Conservation (phyloP, 2,113 vertebrate genomes). For the Psammodynastes pulverulentus region DNA sequence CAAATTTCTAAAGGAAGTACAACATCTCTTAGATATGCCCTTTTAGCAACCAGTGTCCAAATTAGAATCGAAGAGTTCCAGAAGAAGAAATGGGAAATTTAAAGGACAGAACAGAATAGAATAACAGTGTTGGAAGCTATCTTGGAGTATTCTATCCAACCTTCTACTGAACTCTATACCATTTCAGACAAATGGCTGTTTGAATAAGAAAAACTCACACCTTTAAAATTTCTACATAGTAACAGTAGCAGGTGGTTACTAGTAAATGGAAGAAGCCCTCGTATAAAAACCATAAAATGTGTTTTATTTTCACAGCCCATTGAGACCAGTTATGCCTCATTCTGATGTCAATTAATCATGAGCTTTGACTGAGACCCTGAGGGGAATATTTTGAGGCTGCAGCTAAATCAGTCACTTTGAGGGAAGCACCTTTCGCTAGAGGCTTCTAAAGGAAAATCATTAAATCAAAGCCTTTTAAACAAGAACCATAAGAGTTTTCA, state of each 20-base stretch:
- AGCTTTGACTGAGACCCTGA: slow-evolving; percentile 25
- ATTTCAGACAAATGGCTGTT: not conserved
- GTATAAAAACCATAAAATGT: slow-evolving; percentile 5
- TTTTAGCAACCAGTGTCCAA: not conserved
- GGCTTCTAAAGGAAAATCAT: slow-evolving; percentile 28
- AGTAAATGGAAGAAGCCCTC: slow-evolving; percentile 23
- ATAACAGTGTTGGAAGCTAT: not conserved
- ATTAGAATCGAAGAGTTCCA: not conserved
- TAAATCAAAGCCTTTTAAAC: slow-evolving; percentile 15
- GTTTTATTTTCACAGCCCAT: slow-evolving; percentile 29
- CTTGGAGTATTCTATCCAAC: not conserved
- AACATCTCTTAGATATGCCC: not conserved
- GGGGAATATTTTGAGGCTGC: slow-evolving; percentile 17
- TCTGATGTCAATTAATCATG: slow-evolving; percentile 29
- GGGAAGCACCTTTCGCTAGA: slow-evolving; percentile 26
- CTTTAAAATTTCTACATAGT: not conserved
- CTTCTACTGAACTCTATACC: not conserved
- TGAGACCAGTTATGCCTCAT: slow-evolving; percentile 23
- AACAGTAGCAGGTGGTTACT: not conserved
- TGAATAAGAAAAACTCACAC: not conserved
- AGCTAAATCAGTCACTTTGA: slow-evolving; percentile 26
- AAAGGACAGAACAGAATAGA: not conserved
- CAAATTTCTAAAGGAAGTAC: not conserved
- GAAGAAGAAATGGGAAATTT: not conserved
- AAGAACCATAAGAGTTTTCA: slow-evolving; percentile 19